phyloP scores from a whole-genome alignment of 2,797 vertebrate genomes.

The Apogon talboti region DNA sequence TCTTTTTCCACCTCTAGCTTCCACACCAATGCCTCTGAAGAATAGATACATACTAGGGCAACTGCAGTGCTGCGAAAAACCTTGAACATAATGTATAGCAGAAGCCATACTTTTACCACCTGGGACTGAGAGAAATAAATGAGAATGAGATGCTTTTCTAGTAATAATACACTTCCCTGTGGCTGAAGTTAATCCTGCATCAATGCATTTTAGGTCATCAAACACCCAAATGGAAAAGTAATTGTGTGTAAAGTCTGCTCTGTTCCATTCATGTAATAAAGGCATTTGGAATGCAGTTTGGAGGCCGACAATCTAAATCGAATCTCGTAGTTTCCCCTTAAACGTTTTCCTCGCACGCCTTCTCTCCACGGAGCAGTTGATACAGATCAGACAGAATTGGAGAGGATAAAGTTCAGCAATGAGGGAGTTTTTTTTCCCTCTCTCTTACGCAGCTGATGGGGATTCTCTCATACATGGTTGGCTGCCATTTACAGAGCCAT shows the following conservation, averaged over 20 bases:
- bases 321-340: conserved; percentile 61
- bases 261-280: conserved; percentile 52
- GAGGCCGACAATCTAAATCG: conserved; percentile 65
- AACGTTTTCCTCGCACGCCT: conserved; percentile 56
- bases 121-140: conserved; percentile 18
- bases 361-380: conserved; percentile 52
- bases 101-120: conserved; percentile 9
- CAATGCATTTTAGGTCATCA: conserved; percentile 44
- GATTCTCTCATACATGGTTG: conserved; percentile 20
- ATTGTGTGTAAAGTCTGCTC: conserved; percentile 52
- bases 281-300: conserved; percentile 47
- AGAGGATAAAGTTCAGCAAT: conserved; percentile 63
- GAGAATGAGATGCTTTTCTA: conserved; percentile 11
- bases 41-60: conserved; percentile 13
- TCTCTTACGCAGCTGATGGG: conserved; percentile 17
- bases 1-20: conserved; percentile 15
- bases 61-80: neutral
- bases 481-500: conserved; percentile 28
- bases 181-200: conserved; percentile 24
- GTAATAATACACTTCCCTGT: conserved; percentile 7
- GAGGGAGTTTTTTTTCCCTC: conserved; percentile 12
- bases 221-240: conserved; percentile 52
- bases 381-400: conserved; percentile 63
- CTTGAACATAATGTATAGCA: neutral
- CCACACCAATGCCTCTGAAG: neutral